Evolutionary conservation across 2,797 vertebrate species (phyloP).

Genomic region (Lindbergichthys nudifrons): DNA sequence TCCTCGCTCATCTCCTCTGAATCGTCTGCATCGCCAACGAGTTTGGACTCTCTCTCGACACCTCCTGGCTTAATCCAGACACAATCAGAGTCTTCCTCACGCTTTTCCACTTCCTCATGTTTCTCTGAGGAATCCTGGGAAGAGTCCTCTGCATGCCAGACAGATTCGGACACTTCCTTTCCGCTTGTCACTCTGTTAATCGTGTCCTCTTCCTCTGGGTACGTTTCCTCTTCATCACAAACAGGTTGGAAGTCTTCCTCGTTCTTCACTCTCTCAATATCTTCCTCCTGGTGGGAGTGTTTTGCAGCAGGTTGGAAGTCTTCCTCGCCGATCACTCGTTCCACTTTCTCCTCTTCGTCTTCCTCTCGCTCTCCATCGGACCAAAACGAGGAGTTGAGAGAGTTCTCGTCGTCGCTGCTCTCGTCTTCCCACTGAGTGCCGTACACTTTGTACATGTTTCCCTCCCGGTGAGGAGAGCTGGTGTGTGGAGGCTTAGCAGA

Average conservation of each 20-base stretch:
- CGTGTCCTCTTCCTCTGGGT: no score
- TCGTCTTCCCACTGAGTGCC: conserved; percentile 41
- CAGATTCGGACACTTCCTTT: no score
- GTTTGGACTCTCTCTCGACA: background rate
- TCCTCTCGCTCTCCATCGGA: conserved; percentile 66
- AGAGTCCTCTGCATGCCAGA: background rate
- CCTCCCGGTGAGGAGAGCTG: conserved; percentile 25
- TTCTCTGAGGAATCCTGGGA: no score
- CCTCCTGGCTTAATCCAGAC: no score
- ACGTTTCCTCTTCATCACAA: no score
- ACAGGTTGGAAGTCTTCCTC: no score
- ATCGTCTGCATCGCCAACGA: background rate
- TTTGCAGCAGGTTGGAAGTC: background rate
- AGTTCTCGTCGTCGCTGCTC: conserved; percentile 52
- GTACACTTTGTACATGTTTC: conserved; percentile 72
- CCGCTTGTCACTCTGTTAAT: no score
- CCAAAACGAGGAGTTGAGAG: conserved; percentile 80
- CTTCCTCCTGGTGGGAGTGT: no score
- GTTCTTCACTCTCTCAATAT: no score
- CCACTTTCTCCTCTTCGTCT: conserved; percentile 32
- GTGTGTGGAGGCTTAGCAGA: conserved; percentile 53
- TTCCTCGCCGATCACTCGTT: background rate
- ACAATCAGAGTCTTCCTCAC: no score
- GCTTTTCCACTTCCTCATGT: no score
- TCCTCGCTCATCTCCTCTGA: background rate